Conservation (phyloP, 92 coral and sea anemone species). For the Isaurus tuberculatus region DNA sequence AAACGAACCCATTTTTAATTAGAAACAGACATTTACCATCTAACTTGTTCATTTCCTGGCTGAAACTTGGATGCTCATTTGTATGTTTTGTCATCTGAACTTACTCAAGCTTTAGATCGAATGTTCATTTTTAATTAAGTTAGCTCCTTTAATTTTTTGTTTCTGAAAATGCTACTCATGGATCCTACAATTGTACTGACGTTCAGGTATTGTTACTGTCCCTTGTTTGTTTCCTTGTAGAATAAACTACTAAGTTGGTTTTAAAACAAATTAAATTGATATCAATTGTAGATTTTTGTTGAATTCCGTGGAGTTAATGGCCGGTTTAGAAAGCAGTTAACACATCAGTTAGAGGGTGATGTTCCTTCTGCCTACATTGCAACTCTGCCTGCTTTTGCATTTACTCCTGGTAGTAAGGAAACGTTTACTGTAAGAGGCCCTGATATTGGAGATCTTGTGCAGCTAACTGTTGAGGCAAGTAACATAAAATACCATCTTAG, state of each 20-base stretch:
- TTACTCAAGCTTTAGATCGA: no score
- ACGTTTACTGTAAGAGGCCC: slow-evolving; percentile 87
- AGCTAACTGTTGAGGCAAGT: slow-evolving; percentile 85
- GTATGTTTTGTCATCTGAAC: no score
- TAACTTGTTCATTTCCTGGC: no score
- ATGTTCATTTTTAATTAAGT: no score
- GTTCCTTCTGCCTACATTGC: slow-evolving; percentile 87
- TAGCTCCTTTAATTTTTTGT: no score
- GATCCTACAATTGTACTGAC: no score
- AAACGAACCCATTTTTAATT: no score
- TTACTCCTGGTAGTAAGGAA: slow-evolving; percentile 86
- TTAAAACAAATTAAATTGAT: neutral
- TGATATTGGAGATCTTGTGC: slow-evolving; percentile 90
- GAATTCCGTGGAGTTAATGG: slow-evolving; percentile 89
- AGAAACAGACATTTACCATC: no score
- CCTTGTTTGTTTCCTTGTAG: neutral
- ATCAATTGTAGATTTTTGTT: slow-evolving; percentile 72
- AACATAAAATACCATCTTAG: neutral
- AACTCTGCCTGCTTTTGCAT: slow-evolving; percentile 84
- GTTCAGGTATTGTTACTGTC: no score
- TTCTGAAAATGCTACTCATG: no score
- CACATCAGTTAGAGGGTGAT: slow-evolving; percentile 82
- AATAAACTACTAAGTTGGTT: neutral
- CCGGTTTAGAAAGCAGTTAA: slow-evolving; percentile 80
- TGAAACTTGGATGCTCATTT: no score